A percentile compares a stretch with the other conserved stretches of the same genome.
These are phyloP conservation scores for Peromyscus melanophrys DNA, from an alignment of 2,797 vertebrate species.

Conservation along the genomic window DNA sequence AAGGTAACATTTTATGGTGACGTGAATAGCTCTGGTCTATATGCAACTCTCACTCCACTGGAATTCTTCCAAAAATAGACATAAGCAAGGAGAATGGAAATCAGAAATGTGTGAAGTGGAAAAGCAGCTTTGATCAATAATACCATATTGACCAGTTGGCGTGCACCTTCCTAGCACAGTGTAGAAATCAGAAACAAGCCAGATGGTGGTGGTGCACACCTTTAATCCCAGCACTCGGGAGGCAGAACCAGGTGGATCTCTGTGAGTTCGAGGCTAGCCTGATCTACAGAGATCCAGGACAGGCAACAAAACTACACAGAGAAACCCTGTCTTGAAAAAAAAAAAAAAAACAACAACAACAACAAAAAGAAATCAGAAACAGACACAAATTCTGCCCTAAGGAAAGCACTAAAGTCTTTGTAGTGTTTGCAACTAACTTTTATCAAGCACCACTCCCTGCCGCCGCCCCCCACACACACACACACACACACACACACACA, in stretches of 20 bases:
- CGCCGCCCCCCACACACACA: background rate
- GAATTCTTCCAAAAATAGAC: slow-evolving; percentile 38
- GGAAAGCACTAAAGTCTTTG: background rate
- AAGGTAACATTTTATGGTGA: background rate
- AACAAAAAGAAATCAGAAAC: too few relatives aligned
- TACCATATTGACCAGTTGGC: background rate
- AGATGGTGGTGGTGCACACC: too few relatives aligned
- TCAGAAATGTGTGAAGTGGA: background rate
- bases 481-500: background rate
- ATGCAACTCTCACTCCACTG: background rate
- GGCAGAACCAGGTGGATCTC: too few relatives aligned
- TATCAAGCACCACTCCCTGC: background rate
- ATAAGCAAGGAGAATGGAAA: background rate
- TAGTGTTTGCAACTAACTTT: background rate
- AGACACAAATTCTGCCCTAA: background rate
- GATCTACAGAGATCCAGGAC: too few relatives aligned
- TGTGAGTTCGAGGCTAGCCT: too few relatives aligned
- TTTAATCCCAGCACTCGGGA: too few relatives aligned
- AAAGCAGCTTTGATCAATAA: slow-evolving; percentile 33
- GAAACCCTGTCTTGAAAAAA: too few relatives aligned
- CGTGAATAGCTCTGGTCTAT: slow-evolving; percentile 37
- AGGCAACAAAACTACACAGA: too few relatives aligned
- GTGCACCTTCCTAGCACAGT: background rate
- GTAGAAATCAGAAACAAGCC: background rate
- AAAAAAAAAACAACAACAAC: too few relatives aligned